phyloP scores from a whole-genome alignment of 2,888 invertebrate genomes.

The Ophion slaviceki region DNA sequence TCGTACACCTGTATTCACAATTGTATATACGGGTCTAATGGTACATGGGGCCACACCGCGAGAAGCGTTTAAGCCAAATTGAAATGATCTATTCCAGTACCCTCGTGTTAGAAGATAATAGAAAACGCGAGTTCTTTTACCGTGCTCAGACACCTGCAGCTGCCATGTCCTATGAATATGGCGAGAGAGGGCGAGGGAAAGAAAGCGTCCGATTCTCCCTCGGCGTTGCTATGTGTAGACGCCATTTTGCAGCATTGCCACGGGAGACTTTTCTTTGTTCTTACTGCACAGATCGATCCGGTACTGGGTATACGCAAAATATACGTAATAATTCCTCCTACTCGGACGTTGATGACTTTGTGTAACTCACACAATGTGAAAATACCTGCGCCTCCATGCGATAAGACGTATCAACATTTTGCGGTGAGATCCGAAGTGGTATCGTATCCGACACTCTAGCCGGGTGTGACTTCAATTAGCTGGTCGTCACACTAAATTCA shows the following conservation, averaged over 20 bases:
- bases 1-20: constrained; percentile 36
- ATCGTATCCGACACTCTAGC: not conserved
- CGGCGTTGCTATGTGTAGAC: constrained; percentile 27
- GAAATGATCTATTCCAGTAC: constrained; percentile 63
- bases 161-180: not conserved
- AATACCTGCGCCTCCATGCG: constrained; percentile 28
- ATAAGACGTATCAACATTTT: constrained; percentile 26
- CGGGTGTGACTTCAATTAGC: constrained; percentile 10
- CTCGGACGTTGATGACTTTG: constrained; percentile 47
- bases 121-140: constrained; percentile 52
- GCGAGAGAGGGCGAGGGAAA: not conserved
- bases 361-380: constrained; percentile 36
- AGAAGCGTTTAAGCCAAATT: constrained; percentile 64
- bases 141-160: constrained; percentile 55
- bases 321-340: constrained; percentile 53
- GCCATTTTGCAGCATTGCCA: constrained; percentile 61
- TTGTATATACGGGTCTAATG: constrained; percentile 23
- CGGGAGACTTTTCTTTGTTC: constrained; percentile 53
- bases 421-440: constrained; percentile 12
- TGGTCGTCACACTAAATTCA: not conserved
- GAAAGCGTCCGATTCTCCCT: constrained; percentile 33
- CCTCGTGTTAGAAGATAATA: constrained; percentile 67
- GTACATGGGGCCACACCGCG: constrained; percentile 44
- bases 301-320: constrained; percentile 31
- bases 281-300: constrained; percentile 55